A percentile compares a stretch with the other conserved stretches of the same genome.
These are phyloP conservation scores for Hippolais icterina DNA, from an alignment of 2,113 vertebrate genomes.

Conservation along the genomic window DNA sequence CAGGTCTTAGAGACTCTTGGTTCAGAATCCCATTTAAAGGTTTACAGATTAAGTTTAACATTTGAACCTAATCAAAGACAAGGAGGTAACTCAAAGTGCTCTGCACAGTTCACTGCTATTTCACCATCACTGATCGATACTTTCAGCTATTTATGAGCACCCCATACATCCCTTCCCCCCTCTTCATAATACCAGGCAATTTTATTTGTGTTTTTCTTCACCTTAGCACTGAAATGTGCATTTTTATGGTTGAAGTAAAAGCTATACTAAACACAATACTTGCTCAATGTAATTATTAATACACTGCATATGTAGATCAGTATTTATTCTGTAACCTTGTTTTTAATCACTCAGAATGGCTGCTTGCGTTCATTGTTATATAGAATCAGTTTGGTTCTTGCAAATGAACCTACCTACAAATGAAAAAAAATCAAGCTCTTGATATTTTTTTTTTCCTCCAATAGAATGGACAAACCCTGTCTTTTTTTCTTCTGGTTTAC, in stretches of 20 bases:
- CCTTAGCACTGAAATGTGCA: neutral
- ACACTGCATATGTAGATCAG: neutral
- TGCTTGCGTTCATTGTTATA: neutral
- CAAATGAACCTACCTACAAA: neutral
- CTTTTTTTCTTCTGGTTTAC: neutral
- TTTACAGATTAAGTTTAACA: conserved; percentile 71
- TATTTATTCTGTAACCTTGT: neutral
- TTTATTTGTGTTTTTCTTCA: conserved; percentile 39
- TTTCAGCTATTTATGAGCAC: conserved; percentile 42
- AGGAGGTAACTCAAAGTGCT: conserved; percentile 50
- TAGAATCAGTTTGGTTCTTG: neutral
- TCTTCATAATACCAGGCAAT: conserved; percentile 6
- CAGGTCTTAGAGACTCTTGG: conserved; percentile 5
- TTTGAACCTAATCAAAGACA: conserved; percentile 63
- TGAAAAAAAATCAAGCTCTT: neutral
- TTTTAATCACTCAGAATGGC: neutral
- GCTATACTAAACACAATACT: neutral
- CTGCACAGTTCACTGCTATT: conserved; percentile 27
- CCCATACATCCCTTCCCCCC: neutral
- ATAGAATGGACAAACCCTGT: neutral
- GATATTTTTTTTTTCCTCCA: neutral
- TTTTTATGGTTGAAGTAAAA: conserved; percentile 7
- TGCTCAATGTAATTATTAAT: neutral
- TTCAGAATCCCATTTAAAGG: conserved; percentile 51
- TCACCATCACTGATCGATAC: conserved; percentile 34